A percentile compares a stretch with the other conserved stretches of the same genome.
Conservation (phyloP, 2,888 invertebrate genomes). For the Athrips mouffetella region DNA sequence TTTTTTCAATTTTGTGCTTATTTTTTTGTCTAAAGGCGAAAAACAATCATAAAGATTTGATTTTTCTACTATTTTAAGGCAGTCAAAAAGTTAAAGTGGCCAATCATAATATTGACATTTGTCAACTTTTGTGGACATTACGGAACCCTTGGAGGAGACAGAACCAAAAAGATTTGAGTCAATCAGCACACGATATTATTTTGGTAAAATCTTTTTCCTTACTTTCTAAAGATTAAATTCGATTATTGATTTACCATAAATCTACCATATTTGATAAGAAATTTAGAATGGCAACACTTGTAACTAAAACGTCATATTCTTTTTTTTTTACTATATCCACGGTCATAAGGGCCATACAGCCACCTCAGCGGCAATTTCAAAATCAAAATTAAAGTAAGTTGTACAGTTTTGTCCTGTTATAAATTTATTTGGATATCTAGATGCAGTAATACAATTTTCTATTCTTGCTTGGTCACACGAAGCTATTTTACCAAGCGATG, state of each 20-base stretch:
- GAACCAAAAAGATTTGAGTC: not conserved
- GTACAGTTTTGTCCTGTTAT: too few relatives aligned
- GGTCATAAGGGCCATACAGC: not conserved
- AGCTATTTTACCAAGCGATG: conserved; percentile 19
- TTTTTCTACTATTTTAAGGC: conserved; percentile 52
- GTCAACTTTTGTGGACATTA: not conserved
- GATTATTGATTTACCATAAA: too few relatives aligned
- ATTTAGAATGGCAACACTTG: not conserved
- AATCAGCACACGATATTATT: too few relatives aligned
- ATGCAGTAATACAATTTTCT: too few relatives aligned
- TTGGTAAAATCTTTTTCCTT: too few relatives aligned
- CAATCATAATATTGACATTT: conserved; percentile 14
- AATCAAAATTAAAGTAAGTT: too few relatives aligned
- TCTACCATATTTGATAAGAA: not conserved
- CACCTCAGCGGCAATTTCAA: too few relatives aligned
- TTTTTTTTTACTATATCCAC: not conserved
- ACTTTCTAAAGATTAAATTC: too few relatives aligned
- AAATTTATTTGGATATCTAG: too few relatives aligned
- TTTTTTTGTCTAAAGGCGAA: conserved; percentile 66
- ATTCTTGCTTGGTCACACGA: too few relatives aligned
- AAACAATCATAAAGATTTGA: conserved; percentile 53
- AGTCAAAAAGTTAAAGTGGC: conserved; percentile 29
- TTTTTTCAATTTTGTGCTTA: conserved; percentile 69
- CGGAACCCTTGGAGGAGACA: not conserved
- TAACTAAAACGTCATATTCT: not conserved